Conservation (phyloP, 2,797 vertebrate species). For the Micrastur ruficollis region DNA sequence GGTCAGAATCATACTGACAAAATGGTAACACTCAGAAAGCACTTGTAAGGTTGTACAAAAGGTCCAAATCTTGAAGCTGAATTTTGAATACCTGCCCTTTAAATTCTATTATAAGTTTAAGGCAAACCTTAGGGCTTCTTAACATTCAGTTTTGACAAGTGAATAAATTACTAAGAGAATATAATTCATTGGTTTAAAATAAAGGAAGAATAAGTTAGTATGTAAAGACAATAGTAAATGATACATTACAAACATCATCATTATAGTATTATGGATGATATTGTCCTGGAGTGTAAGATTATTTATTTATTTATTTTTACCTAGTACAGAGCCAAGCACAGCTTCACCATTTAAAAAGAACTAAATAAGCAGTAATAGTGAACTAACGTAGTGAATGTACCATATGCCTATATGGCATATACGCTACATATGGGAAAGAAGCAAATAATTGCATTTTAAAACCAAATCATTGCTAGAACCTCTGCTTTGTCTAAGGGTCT, state of each 20-base stretch:
- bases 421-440: neutral
- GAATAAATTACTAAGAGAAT: conserved; percentile 27
- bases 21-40: neutral
- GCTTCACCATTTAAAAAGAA: neutral
- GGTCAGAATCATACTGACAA: neutral
- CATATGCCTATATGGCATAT: neutral
- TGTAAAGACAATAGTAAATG: neutral
- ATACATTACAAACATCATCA: neutral
- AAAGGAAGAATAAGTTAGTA: neutral
- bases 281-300: neutral
- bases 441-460: neutral
- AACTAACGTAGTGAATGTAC: neutral
- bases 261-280: neutral
- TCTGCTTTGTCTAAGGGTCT: neutral
- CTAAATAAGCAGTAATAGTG: neutral
- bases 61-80: conserved; percentile 22
- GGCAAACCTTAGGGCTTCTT: neutral
- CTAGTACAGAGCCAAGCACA: neutral
- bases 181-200: conserved; percentile 19
- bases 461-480: neutral
- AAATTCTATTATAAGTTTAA: conserved; percentile 37
- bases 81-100: conserved; percentile 49
- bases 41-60: conserved; percentile 27
- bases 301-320: neutral
- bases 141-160: conserved; percentile 35